phyloP scores from a whole-genome alignment of 2,113 vertebrate species.

The Sialia sialis region DNA sequence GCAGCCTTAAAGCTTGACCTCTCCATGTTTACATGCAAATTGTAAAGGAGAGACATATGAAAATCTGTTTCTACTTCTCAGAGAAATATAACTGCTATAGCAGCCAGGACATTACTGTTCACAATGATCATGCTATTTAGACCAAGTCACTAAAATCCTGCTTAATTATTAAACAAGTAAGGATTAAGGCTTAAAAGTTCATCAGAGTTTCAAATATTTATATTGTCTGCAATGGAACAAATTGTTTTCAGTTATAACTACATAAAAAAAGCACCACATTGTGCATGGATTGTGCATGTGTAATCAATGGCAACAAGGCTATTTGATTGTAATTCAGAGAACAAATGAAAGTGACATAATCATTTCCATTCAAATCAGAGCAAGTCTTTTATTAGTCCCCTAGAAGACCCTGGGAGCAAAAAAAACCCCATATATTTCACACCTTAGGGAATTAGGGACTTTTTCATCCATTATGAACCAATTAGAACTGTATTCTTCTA shows the following conservation, averaged over 20 bases:
- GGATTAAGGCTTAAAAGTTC: background rate
- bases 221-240: background rate
- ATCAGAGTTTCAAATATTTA: background rate
- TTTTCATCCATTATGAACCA: background rate
- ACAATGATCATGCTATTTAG: background rate
- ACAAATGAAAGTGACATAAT: background rate
- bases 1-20: background rate
- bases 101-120: background rate
- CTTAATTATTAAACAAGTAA: background rate
- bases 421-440: background rate
- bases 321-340: background rate
- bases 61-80: background rate
- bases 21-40: background rate
- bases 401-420: background rate
- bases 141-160: background rate
- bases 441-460: background rate
- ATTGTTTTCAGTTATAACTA: background rate
- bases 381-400: background rate
- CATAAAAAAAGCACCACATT: background rate
- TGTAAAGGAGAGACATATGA: background rate
- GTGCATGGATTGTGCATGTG: background rate
- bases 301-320: background rate
- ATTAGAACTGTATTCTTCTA: background rate
- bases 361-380: background rate
- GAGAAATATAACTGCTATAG: background rate